Evolutionary conservation across 1,140 invertebrate genomes (phyloP), one percentile per base, ranked within the genome.

Genomic region (Zaprionus kolodkinae): DNA sequence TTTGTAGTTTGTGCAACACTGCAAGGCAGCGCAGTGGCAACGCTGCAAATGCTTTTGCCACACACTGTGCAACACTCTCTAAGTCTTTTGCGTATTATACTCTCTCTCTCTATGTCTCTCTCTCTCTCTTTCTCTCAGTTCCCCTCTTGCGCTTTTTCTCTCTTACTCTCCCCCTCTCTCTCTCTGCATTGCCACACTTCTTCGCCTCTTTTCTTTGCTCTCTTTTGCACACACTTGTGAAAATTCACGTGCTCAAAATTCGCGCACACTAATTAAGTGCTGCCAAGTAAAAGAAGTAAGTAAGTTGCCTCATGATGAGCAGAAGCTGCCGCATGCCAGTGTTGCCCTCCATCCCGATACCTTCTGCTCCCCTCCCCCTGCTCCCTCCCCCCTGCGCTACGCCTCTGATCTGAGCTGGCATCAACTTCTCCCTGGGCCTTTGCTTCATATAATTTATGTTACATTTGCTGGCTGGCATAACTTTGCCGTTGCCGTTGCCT

Each of bases 161-260:
- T 30, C 27, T 30, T 6, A 1, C 27, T 6, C 13, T 56, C 30
- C 12, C 25, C 27, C 6, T 11, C 43, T 10, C n/a, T 15, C 40
- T 2, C 40, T 36, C 35, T 21, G 45, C 62, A 64, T 72, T 27
- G 25, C 25, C 25, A 27, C 25, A 27, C 25, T 27, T 27, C 25
- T 27, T 27, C 4, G n/a, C n/a, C 27, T 6, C 27, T 30, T 30
- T 30, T 36, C 21, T 7, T 6, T 66, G 12, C 30, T 43, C 7
- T n/a, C 55, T n/a, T 55, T 52, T 27, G 48, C 68, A 77, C 79
- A 78, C 84, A 79, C 79, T 83, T 87, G 72, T 88, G 80, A 84
- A 84, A 87, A 88, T 84, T 88, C 84, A 87, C 84, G 84, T 87
- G 81, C 85, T 81, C 77, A 87, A 88, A 87, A 88, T 87, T 87